Evolutionary conservation across 2,888 invertebrate genomes (phyloP), one percentile per base, ranked within the genome.

Genomic region (Andrena fulva): DNA sequence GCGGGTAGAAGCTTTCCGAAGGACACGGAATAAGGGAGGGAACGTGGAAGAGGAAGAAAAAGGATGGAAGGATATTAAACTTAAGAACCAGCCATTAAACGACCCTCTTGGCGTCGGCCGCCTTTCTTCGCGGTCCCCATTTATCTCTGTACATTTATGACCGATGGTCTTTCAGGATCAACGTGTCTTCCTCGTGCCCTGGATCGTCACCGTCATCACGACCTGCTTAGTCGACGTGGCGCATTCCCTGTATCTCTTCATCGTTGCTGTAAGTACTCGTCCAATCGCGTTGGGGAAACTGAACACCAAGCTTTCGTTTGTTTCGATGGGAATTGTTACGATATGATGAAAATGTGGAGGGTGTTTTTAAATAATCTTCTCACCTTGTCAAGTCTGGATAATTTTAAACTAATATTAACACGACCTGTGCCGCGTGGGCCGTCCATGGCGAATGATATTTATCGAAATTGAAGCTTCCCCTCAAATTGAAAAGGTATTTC

Each of bases 171-270:
- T 95, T 71, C 94, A 97, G 97, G 96, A 97, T 91, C 95, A 95
- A 87, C 96, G 96, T 87, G 94, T 95, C 82, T 94, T 97, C 91
- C 95, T 97, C 60, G 93, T 97, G 35, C 97, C 97, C 0, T 97
- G 97, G 97, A 89, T 97, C 70, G 92, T 96, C 54, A 95, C 96
- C 7, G 96, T 97, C 94, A 94, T 95, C 7, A 90, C 96, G 79
- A 96, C 96, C 91, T 96, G 96, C 31, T 89, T 96, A 35, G 95
- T 97, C 64, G 97, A 97, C 92, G 92, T 96, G 63, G 93, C 95
- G 12, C 97, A 97, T 90, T 94, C 96, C 31, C 89, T 96, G 31
- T 97, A 97, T 90, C 94, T 97, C 83, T 95, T 96, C 89, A 94
- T 96, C 80, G 95, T 96, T 92, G 96, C 96, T 90, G 97, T 97